phyloP scores from a whole-genome alignment of 2,888 invertebrate species.

The Volucella inanis region DNA sequence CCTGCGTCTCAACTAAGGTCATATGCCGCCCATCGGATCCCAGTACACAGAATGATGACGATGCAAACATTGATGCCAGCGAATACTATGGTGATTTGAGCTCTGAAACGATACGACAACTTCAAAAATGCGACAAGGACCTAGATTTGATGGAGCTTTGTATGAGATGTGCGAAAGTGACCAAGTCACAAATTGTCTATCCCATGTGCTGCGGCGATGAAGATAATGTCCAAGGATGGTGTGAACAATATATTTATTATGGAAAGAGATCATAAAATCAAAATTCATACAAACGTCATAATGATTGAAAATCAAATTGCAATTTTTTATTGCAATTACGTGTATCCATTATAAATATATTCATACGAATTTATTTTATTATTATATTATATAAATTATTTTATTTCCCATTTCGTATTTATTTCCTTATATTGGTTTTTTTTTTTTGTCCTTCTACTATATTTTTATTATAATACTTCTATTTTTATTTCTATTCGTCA shows the following conservation, averaged over 20 bases:
- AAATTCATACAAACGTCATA: background rate
- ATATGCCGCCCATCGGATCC: constrained; percentile 63
- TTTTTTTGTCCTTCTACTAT: background rate
- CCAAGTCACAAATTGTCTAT: constrained; percentile 84
- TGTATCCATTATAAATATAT: background rate
- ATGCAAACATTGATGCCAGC: constrained; percentile 75
- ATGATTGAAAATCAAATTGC: background rate
- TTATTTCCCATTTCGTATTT: constrained; percentile 60
- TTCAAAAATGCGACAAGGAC: constrained; percentile 80
- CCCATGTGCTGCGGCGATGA: constrained; percentile 85
- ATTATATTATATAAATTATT: constrained; percentile 60
- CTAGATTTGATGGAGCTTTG: constrained; percentile 83
- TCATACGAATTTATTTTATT: background rate
- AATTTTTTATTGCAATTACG: constrained; percentile 21
- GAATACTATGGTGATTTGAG: constrained; percentile 80
- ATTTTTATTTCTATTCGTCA: constrained; percentile 2
- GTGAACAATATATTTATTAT: constrained; percentile 83
- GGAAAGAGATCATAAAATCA: constrained; percentile 77
- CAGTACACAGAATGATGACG: constrained; percentile 29
- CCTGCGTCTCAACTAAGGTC: constrained; percentile 24
- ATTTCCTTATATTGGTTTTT: constrained; percentile 51
- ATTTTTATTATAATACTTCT: constrained; percentile 32
- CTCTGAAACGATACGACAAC: constrained; percentile 79
- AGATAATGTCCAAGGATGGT: constrained; percentile 84
- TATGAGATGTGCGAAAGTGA: constrained; percentile 85